Evolutionary conservation across 2,797 vertebrate genomes (phyloP).

Genomic region (Catharus ustulatus): DNA sequence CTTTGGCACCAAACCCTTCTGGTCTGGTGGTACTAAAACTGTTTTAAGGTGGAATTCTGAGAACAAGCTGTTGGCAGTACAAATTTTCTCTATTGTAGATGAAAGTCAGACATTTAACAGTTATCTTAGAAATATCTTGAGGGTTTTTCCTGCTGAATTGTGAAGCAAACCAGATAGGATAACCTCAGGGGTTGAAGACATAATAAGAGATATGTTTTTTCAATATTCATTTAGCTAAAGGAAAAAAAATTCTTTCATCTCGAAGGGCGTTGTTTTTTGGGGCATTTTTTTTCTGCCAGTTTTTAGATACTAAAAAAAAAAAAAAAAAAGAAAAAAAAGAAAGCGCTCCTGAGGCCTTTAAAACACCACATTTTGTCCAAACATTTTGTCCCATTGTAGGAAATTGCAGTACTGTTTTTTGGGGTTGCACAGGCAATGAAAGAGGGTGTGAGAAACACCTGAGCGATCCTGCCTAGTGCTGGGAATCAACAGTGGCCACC

Average conservation of each 20-base stretch:
- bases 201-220: background rate
- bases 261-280: background rate
- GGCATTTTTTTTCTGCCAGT: background rate
- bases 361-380: background rate
- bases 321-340: background rate
- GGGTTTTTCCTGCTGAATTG: constrained; percentile 15
- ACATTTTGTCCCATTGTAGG: background rate
- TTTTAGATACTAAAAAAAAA: background rate
- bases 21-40: constrained; percentile 71
- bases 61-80: constrained; percentile 34
- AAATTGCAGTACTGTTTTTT: background rate
- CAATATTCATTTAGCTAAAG: background rate
- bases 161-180: constrained; percentile 17
- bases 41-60: constrained; percentile 71
- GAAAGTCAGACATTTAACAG: background rate
- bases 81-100: constrained; percentile 14
- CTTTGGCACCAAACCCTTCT: constrained; percentile 73
- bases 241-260: background rate
- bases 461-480: background rate
- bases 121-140: constrained; percentile 46
- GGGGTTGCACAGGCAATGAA: background rate
- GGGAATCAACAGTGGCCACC: fast-evolving
- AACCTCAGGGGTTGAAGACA: background rate
- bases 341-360: background rate
- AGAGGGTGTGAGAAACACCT: background rate